Evolutionary conservation across 2,888 invertebrate species (phyloP), one percentile per base, ranked within the genome.

Genomic region (Watsonalla binaria): DNA sequence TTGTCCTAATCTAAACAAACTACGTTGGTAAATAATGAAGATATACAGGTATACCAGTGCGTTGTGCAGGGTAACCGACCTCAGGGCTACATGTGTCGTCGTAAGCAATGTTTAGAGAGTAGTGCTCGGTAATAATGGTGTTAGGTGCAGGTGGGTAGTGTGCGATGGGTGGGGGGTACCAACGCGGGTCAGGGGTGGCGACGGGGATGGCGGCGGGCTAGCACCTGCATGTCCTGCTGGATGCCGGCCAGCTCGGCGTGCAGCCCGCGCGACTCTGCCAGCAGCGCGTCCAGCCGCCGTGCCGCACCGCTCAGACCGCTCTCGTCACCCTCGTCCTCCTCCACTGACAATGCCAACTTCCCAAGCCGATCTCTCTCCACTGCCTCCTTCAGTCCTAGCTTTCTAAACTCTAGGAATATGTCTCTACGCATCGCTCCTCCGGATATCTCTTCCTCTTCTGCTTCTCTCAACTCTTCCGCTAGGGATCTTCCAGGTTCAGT

Each of bases 181-280:
- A 82, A 86, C 87, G 84, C 83, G 42, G 42, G 82, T 86, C 85
- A 87, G 75, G 72, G 72, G 80, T 78, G 65, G 76, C 76, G 75
- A 78, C 81, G 80, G 60, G 82, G 71, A 75, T 82, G 78, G 79
- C 90, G 90, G 68, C 82, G 80, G 61, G 83, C 86, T 81, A 90
- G 90, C 90, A 91, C 91, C 88, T 91, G 90, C 77, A 91, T 84
- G 83, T 91, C 91, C 58, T 83, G 80, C 65, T 89, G 87, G 72
- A 91, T 91, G 71, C 79, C 87, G 8, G 86, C 85, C 72, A 91
- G 77, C 80, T 90, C 86, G 62, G 73, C 79, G 79, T 89, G 90
- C 64, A 91, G 80, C 54, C 76, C 79, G 24, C 88, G 76, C 8
- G 90, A 88, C 77, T 90, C 90, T 48, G 80, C 85, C 66, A 90